Base-by-base conservation (phyloP, 1,140 invertebrate genomes). In the Euura saliciscinereae region DNA sequence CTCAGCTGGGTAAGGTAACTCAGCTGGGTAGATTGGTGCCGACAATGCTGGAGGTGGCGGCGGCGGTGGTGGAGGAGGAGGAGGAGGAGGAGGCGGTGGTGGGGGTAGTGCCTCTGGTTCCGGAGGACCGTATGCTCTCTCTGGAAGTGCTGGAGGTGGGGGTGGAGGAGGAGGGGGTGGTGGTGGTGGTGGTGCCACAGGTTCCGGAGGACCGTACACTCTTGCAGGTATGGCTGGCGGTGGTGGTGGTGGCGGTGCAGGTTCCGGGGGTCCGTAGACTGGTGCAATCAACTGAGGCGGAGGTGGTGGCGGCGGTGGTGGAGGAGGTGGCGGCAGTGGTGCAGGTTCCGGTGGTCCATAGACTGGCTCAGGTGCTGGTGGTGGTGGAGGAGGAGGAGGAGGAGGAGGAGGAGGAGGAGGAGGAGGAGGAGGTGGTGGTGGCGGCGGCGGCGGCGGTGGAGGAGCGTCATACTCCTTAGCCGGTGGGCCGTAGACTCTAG, bases 321-420 rank as follows among this genome's bases (percentile, higher is more conserved):
- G 46, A 7, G 46, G 46, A 51, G 46, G 46, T 51, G 46, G 46
- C 11, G 46, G 46, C 6, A 11, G 46, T 7, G 46, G 46, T 7
- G 46, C 45, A 70, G 68, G 68, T 7, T 7, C 68, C 3, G 45
- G 68, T 4, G 43, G 43, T 11, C 68, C 68, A 11, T 69, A 43
- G n/a, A 43, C n/a, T 6, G 6, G 46, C 11, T 6, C 46, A 7
- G 46, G 46, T 51, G 46, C 6, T 51, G 1, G 43, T n/a, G 4
- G 13, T n/a, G n/a, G 43, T 43, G 68, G 68, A 3, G 45, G 68
- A 44, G 68, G 68, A 2, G 45, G 13, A 6, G 69, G 69, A 46
- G 69, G 69, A 51, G 69, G 69, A 46, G 13, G 69, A 2, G 69
- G 69, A 5, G 69, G 11, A n/a, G 11, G 11, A n/a, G 66, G 66